Evolutionary conservation across 2,113 vertebrate species (phyloP), one percentile per base, ranked within the genome.

Genomic region (Mixornis gularis): DNA sequence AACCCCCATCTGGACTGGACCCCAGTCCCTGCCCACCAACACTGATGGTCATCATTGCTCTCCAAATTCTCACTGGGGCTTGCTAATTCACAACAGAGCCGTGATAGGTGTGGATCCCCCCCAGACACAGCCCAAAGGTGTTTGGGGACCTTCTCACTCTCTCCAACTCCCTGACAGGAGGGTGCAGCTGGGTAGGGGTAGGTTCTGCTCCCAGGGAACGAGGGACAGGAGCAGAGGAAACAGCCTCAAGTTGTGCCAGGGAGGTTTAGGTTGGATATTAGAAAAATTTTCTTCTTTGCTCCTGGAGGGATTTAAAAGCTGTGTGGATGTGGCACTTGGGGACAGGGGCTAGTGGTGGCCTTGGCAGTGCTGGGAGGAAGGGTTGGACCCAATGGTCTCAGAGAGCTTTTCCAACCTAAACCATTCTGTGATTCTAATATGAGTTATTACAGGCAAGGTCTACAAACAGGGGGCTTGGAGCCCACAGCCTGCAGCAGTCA

Each of bases 91-190:
- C 72, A 44, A 0, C 38, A 24, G 36, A 53, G 58, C 46, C 3
- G 4, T 4, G 19, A 19, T 2, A 46, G 25, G 12, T 8, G 0
- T 1, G 10, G 29, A 12, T 4, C 25, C 49, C 59, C 59, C 44
- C 38, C 40, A 60, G 44, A 17, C 41, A 27, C n/a, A 30, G 80
- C 49, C 40, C n/a, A 14, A n/a, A 64, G 41, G 5, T 4, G n/a
- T 11, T 1, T 29, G 41, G 49, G 24, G 18, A 56, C 41, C 48
- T 46, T 26, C 56, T 49, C 21, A 26, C 10, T 13, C 46, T 32
- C 32, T 14, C 4, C 48, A 82, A 2, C 38, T 63, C 58, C 56
- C 24, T 73, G 34, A 55, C 69, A 64, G 15, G 29, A 24, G 22
- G 27, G 21, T 15, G 18, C 22, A 72, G 48, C 21, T 32, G 32